Conservation (phyloP, 2,113 vertebrate genomes). For the Silurus glanis region DNA sequence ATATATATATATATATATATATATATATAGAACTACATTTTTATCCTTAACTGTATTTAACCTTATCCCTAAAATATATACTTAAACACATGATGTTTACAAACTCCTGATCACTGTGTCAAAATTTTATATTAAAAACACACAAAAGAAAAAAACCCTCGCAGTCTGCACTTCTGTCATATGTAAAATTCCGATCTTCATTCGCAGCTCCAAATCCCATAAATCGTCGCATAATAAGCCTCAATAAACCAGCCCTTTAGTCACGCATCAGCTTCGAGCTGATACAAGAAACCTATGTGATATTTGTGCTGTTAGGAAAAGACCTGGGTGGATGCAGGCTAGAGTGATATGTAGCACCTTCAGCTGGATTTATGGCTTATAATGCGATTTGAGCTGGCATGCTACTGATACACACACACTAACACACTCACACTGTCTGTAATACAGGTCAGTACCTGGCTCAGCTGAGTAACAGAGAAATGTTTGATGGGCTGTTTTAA, state of each 20-base stretch:
- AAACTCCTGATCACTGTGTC: slow-evolving; percentile 37
- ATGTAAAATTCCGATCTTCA: slow-evolving; percentile 11
- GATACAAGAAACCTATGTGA: background rate
- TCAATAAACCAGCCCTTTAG: background rate
- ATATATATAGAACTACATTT: background rate
- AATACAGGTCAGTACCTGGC: slow-evolving; percentile 13
- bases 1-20: slow-evolving; percentile 20
- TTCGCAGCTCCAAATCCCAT: background rate
- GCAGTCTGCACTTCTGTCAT: background rate
- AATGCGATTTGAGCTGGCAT: slow-evolving; percentile 13
- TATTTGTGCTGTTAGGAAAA: background rate
- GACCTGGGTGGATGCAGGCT: background rate
- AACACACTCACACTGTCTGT: background rate
- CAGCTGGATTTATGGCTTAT: slow-evolving; percentile 45
- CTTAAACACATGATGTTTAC: background rate
- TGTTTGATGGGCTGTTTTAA: background rate
- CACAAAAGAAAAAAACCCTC: slow-evolving; percentile 17
- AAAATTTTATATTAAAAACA: slow-evolving; percentile 45
- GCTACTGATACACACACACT: slow-evolving; percentile 7
- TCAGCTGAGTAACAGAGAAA: background rate
- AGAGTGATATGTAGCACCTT: slow-evolving; percentile 34
- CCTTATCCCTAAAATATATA: slow-evolving; percentile 28
- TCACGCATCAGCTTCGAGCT: background rate
- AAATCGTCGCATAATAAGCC: background rate
- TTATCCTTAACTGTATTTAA: slow-evolving; percentile 23